A percentile compares a stretch with the other conserved stretches of the same genome.
phyloP scores from a whole-genome alignment of 64 coral and sea anemone species.

The Stichodactyla helianthus region DNA sequence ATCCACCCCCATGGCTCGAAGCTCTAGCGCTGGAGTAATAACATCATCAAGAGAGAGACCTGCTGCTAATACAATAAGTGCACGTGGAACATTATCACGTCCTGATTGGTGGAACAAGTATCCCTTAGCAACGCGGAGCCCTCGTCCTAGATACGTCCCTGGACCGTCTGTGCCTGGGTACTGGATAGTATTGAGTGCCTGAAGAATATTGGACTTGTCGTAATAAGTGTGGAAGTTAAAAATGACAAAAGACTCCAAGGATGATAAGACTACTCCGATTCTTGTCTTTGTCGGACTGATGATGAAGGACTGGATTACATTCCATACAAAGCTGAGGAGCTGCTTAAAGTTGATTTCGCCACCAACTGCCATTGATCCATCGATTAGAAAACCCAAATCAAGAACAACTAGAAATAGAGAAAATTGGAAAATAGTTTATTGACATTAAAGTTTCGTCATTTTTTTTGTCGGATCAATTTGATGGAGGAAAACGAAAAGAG shows the following conservation, averaged over 20 bases:
- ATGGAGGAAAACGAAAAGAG: too few species aligned
- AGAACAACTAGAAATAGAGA: constrained; percentile 27
- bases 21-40: constrained; percentile 55
- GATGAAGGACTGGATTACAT: constrained; percentile 62
- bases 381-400: constrained; percentile 81
- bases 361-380: constrained; percentile 65
- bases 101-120: constrained; percentile 65
- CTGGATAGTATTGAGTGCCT: constrained; percentile 62
- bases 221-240: constrained; percentile 94
- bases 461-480: too few species aligned
- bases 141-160: constrained; percentile 87
- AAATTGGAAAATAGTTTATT: neutral
- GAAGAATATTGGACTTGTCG: constrained; percentile 76
- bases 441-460: too few species aligned
- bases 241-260: constrained; percentile 81
- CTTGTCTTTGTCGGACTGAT: constrained; percentile 46
- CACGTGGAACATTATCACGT: constrained; percentile 36
- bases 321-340: constrained; percentile 70
- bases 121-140: constrained; percentile 56
- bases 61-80: constrained; percentile 54
- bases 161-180: constrained; percentile 87
- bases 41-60: constrained; percentile 87
- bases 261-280: constrained; percentile 63
- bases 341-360: constrained; percentile 82
- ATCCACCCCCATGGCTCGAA: constrained; percentile 61